Conservation (phyloP, 2,113 vertebrate species). For the Pelecanoides urinatrix region DNA sequence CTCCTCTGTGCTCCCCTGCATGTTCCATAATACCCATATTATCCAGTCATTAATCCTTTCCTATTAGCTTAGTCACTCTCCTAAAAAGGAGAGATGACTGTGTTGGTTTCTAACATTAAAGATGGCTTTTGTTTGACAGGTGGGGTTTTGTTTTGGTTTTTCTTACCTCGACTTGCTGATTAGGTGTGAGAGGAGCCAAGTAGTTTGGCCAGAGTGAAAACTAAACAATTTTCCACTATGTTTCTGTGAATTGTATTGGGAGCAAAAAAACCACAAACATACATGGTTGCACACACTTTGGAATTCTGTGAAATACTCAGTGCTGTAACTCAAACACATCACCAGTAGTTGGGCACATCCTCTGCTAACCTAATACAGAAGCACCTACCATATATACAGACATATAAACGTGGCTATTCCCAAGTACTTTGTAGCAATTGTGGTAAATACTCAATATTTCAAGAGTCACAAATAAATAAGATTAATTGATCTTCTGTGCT, state of each 20-base stretch:
- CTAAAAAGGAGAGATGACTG: neutral
- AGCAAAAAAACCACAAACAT: neutral
- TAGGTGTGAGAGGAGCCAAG: neutral
- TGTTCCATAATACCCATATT: neutral
- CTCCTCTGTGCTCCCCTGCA: neutral
- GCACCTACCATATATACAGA: neutral
- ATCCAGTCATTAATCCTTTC: neutral
- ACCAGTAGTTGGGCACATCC: neutral
- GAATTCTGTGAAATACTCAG: neutral
- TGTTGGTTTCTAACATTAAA: neutral
- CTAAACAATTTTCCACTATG: neutral
- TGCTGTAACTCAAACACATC: neutral
- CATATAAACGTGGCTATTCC: neutral
- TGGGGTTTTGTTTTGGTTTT: neutral
- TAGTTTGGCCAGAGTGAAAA: neutral
- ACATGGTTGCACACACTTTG: neutral
- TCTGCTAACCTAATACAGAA: neutral
- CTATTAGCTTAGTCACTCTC: neutral
- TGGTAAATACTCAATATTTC: neutral
- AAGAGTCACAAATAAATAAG: neutral
- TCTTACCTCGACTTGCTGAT: neutral
- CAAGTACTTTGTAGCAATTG: neutral
- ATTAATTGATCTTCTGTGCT: neutral
- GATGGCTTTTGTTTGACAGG: neutral
- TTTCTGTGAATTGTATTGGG: neutral